Evolutionary conservation across 2,888 invertebrate genomes (phyloP).

Genomic region (Pemphredon lugubris): DNA sequence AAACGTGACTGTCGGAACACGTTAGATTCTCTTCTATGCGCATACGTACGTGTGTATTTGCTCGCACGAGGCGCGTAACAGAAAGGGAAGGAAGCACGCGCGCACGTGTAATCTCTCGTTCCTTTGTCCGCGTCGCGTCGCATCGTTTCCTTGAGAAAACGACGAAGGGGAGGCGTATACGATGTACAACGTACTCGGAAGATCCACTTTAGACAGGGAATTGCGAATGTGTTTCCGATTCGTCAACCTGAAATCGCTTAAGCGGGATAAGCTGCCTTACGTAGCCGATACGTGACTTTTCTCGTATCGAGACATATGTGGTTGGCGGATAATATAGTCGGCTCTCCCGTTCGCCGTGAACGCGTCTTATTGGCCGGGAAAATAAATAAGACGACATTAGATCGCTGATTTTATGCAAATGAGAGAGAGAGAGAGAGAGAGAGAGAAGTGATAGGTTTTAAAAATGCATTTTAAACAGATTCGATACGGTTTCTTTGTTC

Average conservation of each 20-base stretch:
- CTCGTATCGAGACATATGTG: too few relatives aligned
- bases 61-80: slow-evolving; percentile 3
- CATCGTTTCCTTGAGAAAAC: slow-evolving; percentile 25
- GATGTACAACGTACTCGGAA: not conserved
- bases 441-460: too few relatives aligned
- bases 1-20: slow-evolving; percentile 52
- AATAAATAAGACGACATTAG: too few relatives aligned
- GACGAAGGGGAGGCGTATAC: not conserved
- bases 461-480: too few relatives aligned
- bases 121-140: slow-evolving; percentile 19
- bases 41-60: not conserved
- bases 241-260: slow-evolving; percentile 30
- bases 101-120: slow-evolving; percentile 39
- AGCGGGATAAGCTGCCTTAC: slow-evolving; percentile 25
- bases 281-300: slow-evolving; percentile 25
- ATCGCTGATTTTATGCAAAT: too few relatives aligned
- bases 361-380: too few relatives aligned
- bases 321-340: too few relatives aligned
- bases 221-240: slow-evolving; percentile 46
- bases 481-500: too few relatives aligned
- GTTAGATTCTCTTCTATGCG: slow-evolving; percentile 27
- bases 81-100: slow-evolving; percentile 33
- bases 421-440: too few relatives aligned
- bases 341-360: too few relatives aligned
- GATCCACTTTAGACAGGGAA: slow-evolving; percentile 39